A percentile compares a stretch with the other conserved stretches of the same genome.
Conservation (phyloP, 1,140 invertebrate species). For the Panagrolaimus sp. region DNA sequence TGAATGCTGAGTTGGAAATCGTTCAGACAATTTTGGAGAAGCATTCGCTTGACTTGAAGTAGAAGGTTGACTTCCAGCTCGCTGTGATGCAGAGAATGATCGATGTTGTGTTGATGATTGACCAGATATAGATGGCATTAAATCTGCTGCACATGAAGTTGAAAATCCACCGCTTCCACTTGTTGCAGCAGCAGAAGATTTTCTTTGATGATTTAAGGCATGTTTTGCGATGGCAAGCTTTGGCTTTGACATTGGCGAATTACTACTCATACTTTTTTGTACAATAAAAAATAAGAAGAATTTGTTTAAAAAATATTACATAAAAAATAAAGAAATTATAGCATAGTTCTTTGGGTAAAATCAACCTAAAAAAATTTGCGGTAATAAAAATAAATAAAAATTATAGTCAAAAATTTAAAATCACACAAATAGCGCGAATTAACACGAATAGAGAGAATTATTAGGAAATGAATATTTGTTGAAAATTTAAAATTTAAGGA, state of each 20-base stretch:
- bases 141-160: neutral
- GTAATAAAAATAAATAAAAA: too few relatives aligned
- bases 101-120: neutral
- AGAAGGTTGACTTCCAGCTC: neutral
- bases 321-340: too few relatives aligned
- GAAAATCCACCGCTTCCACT: neutral
- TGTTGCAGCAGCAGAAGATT: neutral
- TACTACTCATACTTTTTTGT: too few relatives aligned
- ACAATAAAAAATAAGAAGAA: too few relatives aligned
- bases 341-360: too few relatives aligned
- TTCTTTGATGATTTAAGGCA: neutral
- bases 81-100: neutral
- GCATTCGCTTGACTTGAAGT: neutral
- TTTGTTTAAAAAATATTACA: too few relatives aligned
- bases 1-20: neutral
- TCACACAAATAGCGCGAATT: too few relatives aligned
- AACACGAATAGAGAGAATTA: too few relatives aligned
- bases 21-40: neutral
- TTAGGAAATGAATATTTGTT: too few relatives aligned
- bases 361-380: too few relatives aligned
- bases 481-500: too few relatives aligned
- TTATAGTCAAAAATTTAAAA: too few relatives aligned
- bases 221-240: constrained; percentile 3
- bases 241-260: neutral
- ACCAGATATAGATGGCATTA: neutral